Conservation (phyloP, 1,140 invertebrate species). For the Pseudomyrmex flavicornis region DNA sequence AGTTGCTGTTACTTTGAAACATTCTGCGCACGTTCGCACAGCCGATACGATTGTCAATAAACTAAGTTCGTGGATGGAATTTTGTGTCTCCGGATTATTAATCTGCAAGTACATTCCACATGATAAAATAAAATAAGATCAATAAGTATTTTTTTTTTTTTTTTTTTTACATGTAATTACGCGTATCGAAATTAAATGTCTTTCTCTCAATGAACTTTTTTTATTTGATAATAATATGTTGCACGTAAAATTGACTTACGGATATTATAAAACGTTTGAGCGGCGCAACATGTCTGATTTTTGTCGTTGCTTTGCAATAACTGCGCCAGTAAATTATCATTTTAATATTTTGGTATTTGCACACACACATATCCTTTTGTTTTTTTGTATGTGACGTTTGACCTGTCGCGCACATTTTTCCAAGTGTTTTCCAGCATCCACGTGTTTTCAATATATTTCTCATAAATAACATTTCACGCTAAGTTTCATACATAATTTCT, state of each 20-base stretch:
- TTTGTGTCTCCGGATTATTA: slow-evolving; percentile 41
- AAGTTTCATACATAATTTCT: slow-evolving; percentile 33
- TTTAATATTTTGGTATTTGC: slow-evolving; percentile 9
- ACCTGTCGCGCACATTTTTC: slow-evolving; percentile 1
- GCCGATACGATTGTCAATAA: slow-evolving; percentile 38
- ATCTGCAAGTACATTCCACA: slow-evolving; percentile 2
- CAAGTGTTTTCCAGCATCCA: not conserved
- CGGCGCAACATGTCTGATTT: not conserved
- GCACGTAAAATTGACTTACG: slow-evolving; percentile 11
- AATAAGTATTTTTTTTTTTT: too few relatives aligned
- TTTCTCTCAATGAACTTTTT: not conserved
- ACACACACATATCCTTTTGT: slow-evolving; percentile 2
- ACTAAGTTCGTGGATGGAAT: slow-evolving; percentile 42
- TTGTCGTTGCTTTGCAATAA: not conserved
- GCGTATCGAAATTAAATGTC: not conserved
- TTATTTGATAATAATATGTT: not conserved
- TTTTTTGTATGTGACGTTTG: not conserved
- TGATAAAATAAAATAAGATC: slow-evolving; percentile 6
- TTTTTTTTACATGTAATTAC: not conserved
- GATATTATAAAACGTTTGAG: slow-evolving; percentile 13
- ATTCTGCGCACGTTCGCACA: slow-evolving; percentile 44
- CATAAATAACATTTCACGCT: not conserved
- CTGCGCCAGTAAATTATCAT: slow-evolving; percentile 5
- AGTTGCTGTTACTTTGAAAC: slow-evolving; percentile 36
- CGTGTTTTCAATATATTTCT: slow-evolving; percentile 16